Base-by-base conservation (phyloP, 2,797 vertebrate species). In the Fistularia commersonii region DNA sequence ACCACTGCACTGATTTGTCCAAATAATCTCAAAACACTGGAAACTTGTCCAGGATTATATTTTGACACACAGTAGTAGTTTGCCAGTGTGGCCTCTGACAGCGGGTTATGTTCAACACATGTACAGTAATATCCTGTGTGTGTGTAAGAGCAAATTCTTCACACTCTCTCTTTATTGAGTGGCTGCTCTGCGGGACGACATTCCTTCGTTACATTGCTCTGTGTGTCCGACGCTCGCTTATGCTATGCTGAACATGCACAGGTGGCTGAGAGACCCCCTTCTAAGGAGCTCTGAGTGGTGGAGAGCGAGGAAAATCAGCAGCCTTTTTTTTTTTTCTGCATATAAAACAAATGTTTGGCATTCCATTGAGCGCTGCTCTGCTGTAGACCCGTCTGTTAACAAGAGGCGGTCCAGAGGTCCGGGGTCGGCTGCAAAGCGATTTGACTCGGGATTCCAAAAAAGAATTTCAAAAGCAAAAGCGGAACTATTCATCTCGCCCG, bases 281-380 rank as follows among this genome's bases (percentile, higher is more conserved):
- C 50, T 39, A 50, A 68, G 65, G 68, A 65, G 48, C 62, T 63
- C 64, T 50, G 72, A 71, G 71, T 31, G 46, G 64, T 74, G 57
- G 62, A 70, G 76, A 72, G 47, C 62, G 64, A 73, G 66, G 68
- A 68, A 79, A 84, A 80, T 80, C 76, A 74, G 72, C 57, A 57
- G 56, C 57, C 54, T 52, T 66, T 73, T 15, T 11, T 68, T 54
- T 44, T 49, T 74, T 74, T 66, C 74, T 81, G 66, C 75, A 78
- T 84, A 82, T 84, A 79, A 88, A 82, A 82, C 68, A 77, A 85
- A 87, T 88, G 79, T 83, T 84, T 88, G 69, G 76, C 75, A 90
- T 90, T 90, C 88, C 87, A 64, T 43, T 37, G 66, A 64, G 67
- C 60, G 40, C 64, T 51, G 80, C 81, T 72, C 73, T 73, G 80